A percentile compares a stretch with the other conserved stretches of the same genome.
Conservation (phyloP, 2,113 vertebrate genomes). For the Malurus melanocephalus region DNA sequence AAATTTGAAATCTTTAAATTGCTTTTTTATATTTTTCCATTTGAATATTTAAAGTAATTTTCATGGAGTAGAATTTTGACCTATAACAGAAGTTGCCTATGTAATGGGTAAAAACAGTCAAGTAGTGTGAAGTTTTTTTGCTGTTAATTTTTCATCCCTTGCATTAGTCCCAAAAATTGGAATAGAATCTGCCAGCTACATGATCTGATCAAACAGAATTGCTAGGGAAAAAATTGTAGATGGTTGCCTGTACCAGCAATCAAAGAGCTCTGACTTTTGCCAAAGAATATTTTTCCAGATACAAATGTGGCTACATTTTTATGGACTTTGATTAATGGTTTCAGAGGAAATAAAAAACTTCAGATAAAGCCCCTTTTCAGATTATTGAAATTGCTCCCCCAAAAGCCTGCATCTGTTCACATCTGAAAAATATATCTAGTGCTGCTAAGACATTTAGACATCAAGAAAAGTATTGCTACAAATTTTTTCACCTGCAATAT, state of each 20-base stretch:
- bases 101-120: background rate
- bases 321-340: background rate
- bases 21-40: fast-evolving
- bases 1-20: background rate
- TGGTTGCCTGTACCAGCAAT: background rate
- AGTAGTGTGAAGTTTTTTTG: fast-evolving
- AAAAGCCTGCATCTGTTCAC: background rate
- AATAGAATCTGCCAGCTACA: background rate
- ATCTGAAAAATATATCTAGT: background rate
- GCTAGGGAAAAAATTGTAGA: background rate
- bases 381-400: background rate
- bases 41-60: background rate
- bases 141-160: background rate
- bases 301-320: background rate
- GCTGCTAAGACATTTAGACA: background rate
- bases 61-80: background rate
- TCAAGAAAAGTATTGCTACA: background rate
- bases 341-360: background rate
- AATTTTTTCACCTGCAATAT: background rate
- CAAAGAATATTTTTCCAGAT: background rate
- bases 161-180: background rate
- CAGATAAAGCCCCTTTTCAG: background rate
- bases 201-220: background rate
- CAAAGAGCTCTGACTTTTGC: background rate
- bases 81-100: background rate